Conservation (phyloP, 2,797 vertebrate genomes). For the Enteromius mattozi region DNA sequence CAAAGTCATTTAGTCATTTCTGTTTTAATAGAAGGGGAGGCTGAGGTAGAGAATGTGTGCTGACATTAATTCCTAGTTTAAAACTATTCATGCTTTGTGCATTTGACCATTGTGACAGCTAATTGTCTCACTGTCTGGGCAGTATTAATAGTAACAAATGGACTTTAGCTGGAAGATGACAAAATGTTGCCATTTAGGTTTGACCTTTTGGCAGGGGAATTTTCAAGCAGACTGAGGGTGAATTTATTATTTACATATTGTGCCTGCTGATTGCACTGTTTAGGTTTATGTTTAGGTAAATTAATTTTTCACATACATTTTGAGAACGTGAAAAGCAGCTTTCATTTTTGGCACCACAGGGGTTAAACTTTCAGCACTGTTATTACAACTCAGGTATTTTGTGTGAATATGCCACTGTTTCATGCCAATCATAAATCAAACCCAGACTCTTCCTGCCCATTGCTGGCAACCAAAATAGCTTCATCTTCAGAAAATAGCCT, state of each 20-base stretch:
- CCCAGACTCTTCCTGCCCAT: neutral
- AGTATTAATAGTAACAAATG: neutral
- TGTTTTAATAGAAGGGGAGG: neutral
- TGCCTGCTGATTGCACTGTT: neutral
- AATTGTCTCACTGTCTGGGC: neutral
- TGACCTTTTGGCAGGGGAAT: neutral
- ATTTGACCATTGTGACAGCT: neutral
- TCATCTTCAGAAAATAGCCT: constrained; percentile 5
- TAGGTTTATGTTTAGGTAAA: too few species aligned
- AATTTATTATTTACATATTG: neutral
- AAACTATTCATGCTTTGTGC: neutral
- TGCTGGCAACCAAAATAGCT: neutral
- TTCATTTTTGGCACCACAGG: neutral
- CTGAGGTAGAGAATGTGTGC: neutral
- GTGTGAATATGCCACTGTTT: neutral
- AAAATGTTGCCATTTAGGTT: neutral
- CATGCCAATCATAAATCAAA: neutral
- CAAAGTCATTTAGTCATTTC: neutral
- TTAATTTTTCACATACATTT: neutral
- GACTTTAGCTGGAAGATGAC: neutral
- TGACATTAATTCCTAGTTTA: neutral
- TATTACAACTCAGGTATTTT: neutral
- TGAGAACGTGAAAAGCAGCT: neutral
- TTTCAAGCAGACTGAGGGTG: neutral
- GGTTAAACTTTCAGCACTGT: neutral